phyloP scores from a whole-genome alignment of 2,797 vertebrate genomes.

The Neosilurus hyrtlii region DNA sequence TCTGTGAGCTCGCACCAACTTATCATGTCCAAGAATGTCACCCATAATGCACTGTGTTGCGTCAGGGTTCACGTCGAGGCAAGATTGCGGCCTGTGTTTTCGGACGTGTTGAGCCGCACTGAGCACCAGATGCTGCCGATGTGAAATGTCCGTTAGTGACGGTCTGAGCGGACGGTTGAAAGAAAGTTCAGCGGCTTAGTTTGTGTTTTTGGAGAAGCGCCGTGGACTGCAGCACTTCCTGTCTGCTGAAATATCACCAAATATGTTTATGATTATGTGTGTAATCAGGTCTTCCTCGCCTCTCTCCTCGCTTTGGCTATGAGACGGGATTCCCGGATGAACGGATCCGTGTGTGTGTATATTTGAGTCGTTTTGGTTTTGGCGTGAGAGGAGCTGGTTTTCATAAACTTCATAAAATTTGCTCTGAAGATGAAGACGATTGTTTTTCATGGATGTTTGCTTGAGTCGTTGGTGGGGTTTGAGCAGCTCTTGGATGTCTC shows the following conservation, averaged over 20 bases:
- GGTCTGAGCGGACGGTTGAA: slow-evolving; percentile 1
- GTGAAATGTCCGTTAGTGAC: not conserved
- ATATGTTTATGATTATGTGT: slow-evolving; percentile 4
- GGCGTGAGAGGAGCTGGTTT: not conserved
- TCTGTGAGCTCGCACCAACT: not conserved
- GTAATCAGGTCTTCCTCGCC: slow-evolving; percentile 1
- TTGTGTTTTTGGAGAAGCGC: slow-evolving; percentile 22
- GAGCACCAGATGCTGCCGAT: not conserved
- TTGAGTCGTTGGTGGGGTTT: not conserved
- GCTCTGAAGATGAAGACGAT: not conserved
- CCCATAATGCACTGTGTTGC: not conserved
- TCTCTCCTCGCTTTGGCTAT: not conserved
- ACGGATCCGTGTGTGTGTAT: not conserved
- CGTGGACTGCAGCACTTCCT: slow-evolving; percentile 24
- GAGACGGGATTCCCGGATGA: not conserved
- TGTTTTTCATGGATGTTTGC: no score
- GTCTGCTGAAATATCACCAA: slow-evolving; percentile 26
- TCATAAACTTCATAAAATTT: not conserved
- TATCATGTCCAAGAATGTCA: not conserved
- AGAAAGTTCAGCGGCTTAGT: slow-evolving; percentile 6
- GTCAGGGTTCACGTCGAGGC: not conserved
- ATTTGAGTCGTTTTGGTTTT: not conserved
- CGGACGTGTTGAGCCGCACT: not conserved
- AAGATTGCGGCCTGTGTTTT: not conserved
- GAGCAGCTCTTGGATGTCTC: not conserved